Evolutionary conservation across 2,888 invertebrate species (phyloP), one percentile per base, ranked within the genome.

Genomic region (Marronus borbonicus): DNA sequence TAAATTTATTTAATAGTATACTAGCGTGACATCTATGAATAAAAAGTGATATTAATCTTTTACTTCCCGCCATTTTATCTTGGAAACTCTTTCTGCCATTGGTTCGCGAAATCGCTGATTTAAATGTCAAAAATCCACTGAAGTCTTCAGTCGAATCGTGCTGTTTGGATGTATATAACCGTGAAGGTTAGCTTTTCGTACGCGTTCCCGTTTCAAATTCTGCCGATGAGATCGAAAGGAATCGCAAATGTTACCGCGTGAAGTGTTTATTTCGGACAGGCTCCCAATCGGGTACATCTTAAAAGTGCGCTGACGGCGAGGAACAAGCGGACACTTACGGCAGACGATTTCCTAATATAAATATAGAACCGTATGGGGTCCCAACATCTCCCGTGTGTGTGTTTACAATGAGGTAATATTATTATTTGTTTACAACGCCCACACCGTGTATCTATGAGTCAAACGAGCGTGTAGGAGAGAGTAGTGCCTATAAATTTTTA

Each of bases 371-470:
- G 69, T 77, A 77, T 70, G 77, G 69, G 77, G 62, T 77, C 69
- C 62, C 36, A 60, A 39, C 44, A 20, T 65, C 62, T 36, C 44
- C 69, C 68, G 28, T 28, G 76, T 76, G 44, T 49, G 68, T 76
- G 76, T 76, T 76, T 66, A 76, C 65, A 76, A 70, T 77, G 77
- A 77, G 77, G 77, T 77, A 77, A 77, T 77, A 72, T 44, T 58
- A 76, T 76, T 76, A 76, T 77, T 77, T 77, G 70, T 77, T 77
- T 77, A 77, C 77, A 36, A 72, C 55, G 60, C 72, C 72, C 72
- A 72, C 72, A 58, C 24, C 14, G 36, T 58, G 49, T 58, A 17
- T 5, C 14, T 68, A 58, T 72, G 72, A 72, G 28, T 72, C 72
- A 72, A 72, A 52, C 20, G 68, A 68, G 62, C 28, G 50, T 68